These are phyloP conservation scores for Bryconaethiops microstoma DNA, from an alignment of 2,797 vertebrate genomes.

Conservation along the genomic window DNA sequence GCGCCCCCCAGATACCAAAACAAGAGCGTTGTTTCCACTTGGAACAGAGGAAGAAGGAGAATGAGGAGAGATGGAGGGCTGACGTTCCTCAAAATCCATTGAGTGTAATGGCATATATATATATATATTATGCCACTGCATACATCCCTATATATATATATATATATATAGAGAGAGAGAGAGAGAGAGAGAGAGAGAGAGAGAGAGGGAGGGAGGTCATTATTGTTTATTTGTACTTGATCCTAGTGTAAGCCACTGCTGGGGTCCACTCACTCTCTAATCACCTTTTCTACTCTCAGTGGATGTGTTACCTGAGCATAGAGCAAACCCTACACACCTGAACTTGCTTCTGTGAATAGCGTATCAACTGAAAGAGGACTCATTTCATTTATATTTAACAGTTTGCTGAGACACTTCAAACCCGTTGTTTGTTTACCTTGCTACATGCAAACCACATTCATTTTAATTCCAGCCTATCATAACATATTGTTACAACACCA, in stretches of 20 bases:
- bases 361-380: too few relatives aligned
- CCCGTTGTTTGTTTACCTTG: background rate
- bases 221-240: conserved; percentile 37
- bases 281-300: conserved; percentile 35
- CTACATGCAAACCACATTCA: background rate
- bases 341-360: background rate
- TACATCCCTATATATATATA: background rate
- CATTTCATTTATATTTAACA: too few relatives aligned
- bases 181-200: too few relatives aligned
- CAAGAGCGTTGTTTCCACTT: conserved; percentile 37
- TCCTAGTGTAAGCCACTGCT: background rate
- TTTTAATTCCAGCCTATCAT: background rate
- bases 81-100: conserved; percentile 31
- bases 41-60: conserved; percentile 19
- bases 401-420: background rate
- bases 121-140: conserved; percentile 14
- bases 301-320: conserved; percentile 32
- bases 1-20: conserved; percentile 18
- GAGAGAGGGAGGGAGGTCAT: conserved; percentile 4
- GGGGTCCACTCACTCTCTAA: conserved; percentile 36
- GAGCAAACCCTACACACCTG: background rate
- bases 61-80: conserved; percentile 9
- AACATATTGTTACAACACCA: too few relatives aligned
- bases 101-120: conserved; percentile 10
- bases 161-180: too few relatives aligned